phyloP scores from a whole-genome alignment of 2,113 vertebrate species.

The Butorides virescens region DNA sequence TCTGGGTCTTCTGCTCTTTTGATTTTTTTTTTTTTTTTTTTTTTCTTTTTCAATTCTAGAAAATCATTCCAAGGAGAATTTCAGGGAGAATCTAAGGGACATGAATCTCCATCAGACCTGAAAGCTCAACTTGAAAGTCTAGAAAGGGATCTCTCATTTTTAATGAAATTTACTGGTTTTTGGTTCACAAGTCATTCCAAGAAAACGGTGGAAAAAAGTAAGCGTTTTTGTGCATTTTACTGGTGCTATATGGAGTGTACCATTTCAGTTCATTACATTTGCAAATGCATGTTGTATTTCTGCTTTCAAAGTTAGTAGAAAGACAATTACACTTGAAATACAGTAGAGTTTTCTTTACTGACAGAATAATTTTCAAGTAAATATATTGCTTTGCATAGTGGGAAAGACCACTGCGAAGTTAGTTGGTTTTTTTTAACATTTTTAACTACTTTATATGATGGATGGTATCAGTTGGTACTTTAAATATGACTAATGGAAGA shows the following conservation, averaged over 20 bases:
- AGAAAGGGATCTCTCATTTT: conserved; percentile 73
- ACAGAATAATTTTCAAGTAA: neutral
- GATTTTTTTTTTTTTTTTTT: neutral
- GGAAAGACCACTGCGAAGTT: neutral
- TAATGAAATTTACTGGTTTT: conserved; percentile 79
- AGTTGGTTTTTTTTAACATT: neutral
- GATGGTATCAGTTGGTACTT: neutral
- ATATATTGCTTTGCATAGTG: neutral
- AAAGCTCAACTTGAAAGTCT: conserved; percentile 72
- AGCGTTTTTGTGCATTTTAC: conserved; percentile 6
- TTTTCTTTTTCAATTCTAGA: conserved; percentile 52
- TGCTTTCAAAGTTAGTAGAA: neutral
- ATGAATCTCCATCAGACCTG: conserved; percentile 35
- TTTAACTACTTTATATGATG: neutral
- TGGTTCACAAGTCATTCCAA: conserved; percentile 75
- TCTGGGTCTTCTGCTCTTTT: neutral
- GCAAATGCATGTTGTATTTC: neutral
- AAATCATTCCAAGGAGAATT: neutral
- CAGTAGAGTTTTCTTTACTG: neutral
- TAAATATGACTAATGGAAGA: neutral
- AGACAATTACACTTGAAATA: neutral
- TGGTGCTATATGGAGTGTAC: neutral
- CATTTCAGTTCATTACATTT: neutral
- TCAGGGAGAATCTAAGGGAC: neutral
- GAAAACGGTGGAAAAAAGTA: conserved; percentile 79